phyloP scores from a whole-genome alignment of 2,888 invertebrate species.

The Geotrupes spiniger region DNA sequence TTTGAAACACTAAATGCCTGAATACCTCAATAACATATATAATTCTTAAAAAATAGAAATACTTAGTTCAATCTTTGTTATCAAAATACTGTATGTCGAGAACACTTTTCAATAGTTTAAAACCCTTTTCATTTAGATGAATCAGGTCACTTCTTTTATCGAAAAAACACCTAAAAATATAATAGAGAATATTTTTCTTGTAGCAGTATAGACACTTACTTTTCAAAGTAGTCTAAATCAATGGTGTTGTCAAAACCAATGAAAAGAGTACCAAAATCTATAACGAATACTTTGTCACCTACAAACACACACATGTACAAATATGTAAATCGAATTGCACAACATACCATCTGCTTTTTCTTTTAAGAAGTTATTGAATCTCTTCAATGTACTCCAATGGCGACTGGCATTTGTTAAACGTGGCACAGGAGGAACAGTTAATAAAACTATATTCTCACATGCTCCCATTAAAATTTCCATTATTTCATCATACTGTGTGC shows the following conservation, averaged over 20 bases:
- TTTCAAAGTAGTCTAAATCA: conserved; percentile 13
- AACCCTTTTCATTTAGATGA: background rate
- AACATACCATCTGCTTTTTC: background rate
- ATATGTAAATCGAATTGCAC: too few relatives aligned
- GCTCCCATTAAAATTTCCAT: conserved; percentile 7
- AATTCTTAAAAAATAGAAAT: too few relatives aligned
- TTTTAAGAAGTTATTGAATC: background rate
- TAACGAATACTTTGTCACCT: conserved; percentile 3
- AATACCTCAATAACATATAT: too few relatives aligned
- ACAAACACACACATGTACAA: too few relatives aligned
- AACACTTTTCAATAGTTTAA: background rate
- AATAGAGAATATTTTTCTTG: too few relatives aligned
- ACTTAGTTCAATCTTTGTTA: too few relatives aligned
- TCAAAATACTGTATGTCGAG: background rate
- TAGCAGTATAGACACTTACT: too few relatives aligned
- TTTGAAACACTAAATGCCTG: too few relatives aligned
- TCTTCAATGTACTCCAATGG: background rate
- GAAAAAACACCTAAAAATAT: background rate
- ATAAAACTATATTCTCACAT: conserved; percentile 9
- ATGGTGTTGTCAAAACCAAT: conserved; percentile 16
- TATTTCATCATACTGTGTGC: too few relatives aligned
- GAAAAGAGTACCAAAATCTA: conserved; percentile 16
- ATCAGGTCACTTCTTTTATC: background rate
- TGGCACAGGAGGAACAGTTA: conserved; percentile 22
- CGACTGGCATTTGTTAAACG: background rate